phyloP scores from a whole-genome alignment of 2,113 vertebrate genomes.

The Rhinogobius similis region DNA sequence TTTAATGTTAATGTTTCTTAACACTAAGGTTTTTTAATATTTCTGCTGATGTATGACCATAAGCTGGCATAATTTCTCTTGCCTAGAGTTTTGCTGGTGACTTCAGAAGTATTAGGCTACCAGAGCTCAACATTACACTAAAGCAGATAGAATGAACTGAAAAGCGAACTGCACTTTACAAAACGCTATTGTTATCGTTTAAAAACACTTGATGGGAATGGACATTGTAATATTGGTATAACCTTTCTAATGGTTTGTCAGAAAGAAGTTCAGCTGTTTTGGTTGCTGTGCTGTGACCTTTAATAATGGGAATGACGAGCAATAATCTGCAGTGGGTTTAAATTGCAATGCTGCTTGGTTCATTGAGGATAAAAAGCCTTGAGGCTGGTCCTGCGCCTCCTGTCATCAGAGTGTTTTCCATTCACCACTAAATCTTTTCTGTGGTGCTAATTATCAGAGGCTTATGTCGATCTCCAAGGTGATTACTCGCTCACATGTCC shows the following conservation, averaged over 20 bases:
- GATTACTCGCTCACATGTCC: slow-evolving; percentile 25
- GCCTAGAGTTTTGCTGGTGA: background rate
- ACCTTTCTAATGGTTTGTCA: slow-evolving; percentile 37
- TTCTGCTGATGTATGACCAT: too few species aligned
- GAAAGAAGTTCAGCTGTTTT: slow-evolving; percentile 24
- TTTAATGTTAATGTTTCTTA: too few species aligned
- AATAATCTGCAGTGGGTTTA: slow-evolving; percentile 13
- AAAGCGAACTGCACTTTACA: slow-evolving; percentile 16
- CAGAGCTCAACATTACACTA: background rate
- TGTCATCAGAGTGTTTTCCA: slow-evolving; percentile 14
- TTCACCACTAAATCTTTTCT: slow-evolving; percentile 9
- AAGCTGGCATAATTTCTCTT: background rate
- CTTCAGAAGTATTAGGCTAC: background rate
- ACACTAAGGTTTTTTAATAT: too few species aligned
- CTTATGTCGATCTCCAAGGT: slow-evolving; percentile 14
- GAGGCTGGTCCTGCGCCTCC: background rate
- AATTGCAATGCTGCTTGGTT: slow-evolving; percentile 15
- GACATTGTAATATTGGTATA: slow-evolving; percentile 9
- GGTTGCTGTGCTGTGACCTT: slow-evolving; percentile 21
- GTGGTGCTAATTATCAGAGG: slow-evolving; percentile 23
- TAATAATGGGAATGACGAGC: slow-evolving; percentile 24
- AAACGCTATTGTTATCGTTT: slow-evolving; percentile 16
- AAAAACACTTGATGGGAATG: background rate
- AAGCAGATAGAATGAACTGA: background rate
- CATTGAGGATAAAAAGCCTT: background rate